Base-by-base conservation (phyloP, 2,888 invertebrate species). In the Mesorhabditis sp. region DNA sequence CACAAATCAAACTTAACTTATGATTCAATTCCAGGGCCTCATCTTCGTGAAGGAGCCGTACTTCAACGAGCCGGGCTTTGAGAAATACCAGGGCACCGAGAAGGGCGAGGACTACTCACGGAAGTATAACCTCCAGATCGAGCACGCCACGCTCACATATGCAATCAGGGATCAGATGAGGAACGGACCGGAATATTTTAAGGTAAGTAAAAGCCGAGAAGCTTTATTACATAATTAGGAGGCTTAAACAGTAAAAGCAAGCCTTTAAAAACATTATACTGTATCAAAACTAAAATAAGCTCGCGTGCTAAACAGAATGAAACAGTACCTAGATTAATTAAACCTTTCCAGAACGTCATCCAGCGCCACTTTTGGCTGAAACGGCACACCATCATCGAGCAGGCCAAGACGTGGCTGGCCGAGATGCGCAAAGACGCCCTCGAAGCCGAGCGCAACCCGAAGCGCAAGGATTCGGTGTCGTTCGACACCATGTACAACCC, bases 41-140 rank as follows among this genome's bases (percentile, higher is more conserved):
- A 87, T 90, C 82, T 90, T 89, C 80, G 85, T 85, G 65, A 90
- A 90, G 75, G 89, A 90, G 76, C 90, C 90, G 4, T 90, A 90
- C 82, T 90, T 89, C 84, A 90, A 90, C 85, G 90, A 90, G 85
- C 90, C 90, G 42, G 90, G 90, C 43, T 90, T 89, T 85, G 89
- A 89, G 82, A 79, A 81, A 66, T 79, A 83, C 65, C 78, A 81
- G 65, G 82, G 82, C 50, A 81, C 85, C 2, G 74, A 79, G 42
- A 81, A 82, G 43, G 85, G 86, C 15, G 79, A 80, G 44, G 82
- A 83, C 5, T 81, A 78, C 71, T 82, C 82, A 0, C 66, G 78
- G 15, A 77, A 80, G 62, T 85, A 85, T 76, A 86, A 86, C 70
- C 73, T 81, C 5, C 83, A 83, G 70, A 83, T 85, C 65, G 83